A percentile compares a stretch with the other conserved stretches of the same genome.
These are phyloP conservation scores for Bombylius major DNA, from an alignment of 2,888 invertebrate species.

Conservation along the genomic window DNA sequence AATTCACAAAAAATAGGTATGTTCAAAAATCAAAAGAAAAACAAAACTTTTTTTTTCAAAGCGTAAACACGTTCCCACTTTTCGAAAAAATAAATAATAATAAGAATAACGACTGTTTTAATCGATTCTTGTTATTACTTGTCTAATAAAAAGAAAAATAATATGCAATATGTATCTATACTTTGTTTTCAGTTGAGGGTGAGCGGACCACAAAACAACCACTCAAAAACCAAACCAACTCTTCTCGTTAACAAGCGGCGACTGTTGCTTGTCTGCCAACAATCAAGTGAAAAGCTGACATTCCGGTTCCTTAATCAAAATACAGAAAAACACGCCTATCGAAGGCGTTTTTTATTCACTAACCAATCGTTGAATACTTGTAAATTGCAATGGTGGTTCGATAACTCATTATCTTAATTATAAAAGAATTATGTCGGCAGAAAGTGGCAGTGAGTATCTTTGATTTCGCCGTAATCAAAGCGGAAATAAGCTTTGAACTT, in stretches of 20 bases:
- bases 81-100: too few relatives aligned
- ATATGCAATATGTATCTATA: too few relatives aligned
- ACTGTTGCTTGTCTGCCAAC: conserved; percentile 12
- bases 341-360: not conserved
- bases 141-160: too few relatives aligned
- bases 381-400: conserved; percentile 5
- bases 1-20: too few relatives aligned
- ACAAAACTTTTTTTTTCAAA: too few relatives aligned
- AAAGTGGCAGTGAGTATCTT: not conserved
- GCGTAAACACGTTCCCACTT: too few relatives aligned
- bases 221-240: conserved; percentile 10
- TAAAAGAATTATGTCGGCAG: conserved; percentile 5
- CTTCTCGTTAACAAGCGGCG: conserved; percentile 15
- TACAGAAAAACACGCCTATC: not conserved
- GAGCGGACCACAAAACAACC: conserved; percentile 1
- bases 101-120: too few relatives aligned
- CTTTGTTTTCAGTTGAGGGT: not conserved
- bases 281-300: conserved; percentile 5
- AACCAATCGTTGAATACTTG: conserved; percentile 2
- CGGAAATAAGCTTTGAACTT: conserved; percentile 3
- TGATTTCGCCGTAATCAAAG: conserved; percentile 3
- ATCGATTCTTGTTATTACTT: too few relatives aligned
- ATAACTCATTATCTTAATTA: not conserved
- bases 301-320: conserved; percentile 7
- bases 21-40: too few relatives aligned